Evolutionary conservation across 2,113 vertebrate genomes (phyloP).

Genomic region (Rhinolophus sinicus): DNA sequence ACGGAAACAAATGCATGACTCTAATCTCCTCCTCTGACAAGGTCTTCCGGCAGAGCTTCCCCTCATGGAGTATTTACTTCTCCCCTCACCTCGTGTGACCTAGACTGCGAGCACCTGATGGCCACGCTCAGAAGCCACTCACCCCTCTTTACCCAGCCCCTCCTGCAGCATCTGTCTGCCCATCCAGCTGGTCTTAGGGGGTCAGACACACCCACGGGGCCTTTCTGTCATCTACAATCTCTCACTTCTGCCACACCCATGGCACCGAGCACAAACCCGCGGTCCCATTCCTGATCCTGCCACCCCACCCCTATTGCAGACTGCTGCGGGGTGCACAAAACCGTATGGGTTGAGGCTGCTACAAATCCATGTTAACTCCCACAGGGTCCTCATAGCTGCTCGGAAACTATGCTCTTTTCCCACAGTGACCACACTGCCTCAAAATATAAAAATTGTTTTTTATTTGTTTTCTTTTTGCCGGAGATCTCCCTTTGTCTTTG

Average conservation of each 20-base stretch:
- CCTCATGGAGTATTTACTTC: neutral
- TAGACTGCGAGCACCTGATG: neutral
- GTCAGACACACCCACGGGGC: neutral
- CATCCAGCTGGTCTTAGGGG: too few relatives aligned
- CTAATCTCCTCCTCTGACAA: neutral
- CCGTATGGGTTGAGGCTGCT: neutral
- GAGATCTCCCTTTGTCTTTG: neutral
- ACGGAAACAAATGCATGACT: neutral
- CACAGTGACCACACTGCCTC: neutral
- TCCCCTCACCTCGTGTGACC: neutral
- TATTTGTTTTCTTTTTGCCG: neutral
- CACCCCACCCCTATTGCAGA: neutral
- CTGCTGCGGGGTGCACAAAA: neutral
- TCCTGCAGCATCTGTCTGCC: neutral
- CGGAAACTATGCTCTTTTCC: neutral
- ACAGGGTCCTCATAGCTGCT: neutral
- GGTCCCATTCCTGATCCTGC: neutral
- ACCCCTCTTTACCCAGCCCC: too few relatives aligned
- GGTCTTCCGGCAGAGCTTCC: neutral
- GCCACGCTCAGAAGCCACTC: neutral
- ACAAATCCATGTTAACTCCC: neutral
- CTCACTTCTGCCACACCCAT: neutral
- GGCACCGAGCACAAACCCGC: neutral
- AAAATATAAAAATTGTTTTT: neutral
- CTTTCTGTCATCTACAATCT: neutral